phyloP scores from a whole-genome alignment of 2,797 vertebrate species.

The Okamejei kenojei region DNA sequence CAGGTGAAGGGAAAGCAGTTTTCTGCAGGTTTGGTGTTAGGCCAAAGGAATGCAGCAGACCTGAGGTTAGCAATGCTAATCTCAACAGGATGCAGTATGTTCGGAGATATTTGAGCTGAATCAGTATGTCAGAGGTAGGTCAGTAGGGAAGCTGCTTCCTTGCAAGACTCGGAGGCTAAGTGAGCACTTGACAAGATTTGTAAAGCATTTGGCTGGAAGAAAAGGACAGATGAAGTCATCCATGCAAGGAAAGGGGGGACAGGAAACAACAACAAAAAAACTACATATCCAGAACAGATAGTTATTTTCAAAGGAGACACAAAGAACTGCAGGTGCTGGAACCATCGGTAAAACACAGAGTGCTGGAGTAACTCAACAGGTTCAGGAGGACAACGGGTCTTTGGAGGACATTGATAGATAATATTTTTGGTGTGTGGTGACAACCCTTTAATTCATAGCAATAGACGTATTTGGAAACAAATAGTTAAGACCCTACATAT shows the following conservation, averaged over 20 bases:
- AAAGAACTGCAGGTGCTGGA: no score
- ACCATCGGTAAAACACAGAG: no score
- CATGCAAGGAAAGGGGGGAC: neutral
- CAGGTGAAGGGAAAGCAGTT: conserved; percentile 14
- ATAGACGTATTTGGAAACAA: no score
- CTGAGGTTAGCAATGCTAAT: neutral
- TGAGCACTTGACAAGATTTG: neutral
- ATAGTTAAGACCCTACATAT: no score
- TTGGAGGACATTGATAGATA: no score
- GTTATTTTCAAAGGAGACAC: neutral
- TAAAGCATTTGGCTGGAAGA: neutral
- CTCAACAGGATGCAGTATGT: neutral
- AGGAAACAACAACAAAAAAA: neutral
- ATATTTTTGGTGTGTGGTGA: no score
- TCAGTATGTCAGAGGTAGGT: conserved; percentile 23
- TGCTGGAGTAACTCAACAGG: no score
- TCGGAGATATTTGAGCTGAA: neutral
- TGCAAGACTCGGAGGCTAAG: neutral
- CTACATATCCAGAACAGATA: neutral
- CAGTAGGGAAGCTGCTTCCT: neutral
- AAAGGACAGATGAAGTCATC: neutral
- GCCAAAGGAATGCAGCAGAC: neutral
- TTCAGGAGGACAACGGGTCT: no score
- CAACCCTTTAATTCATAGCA: no score
- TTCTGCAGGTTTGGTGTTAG: neutral